phyloP scores from a whole-genome alignment of 2,113 vertebrate species.

The Cepphus grylle region DNA sequence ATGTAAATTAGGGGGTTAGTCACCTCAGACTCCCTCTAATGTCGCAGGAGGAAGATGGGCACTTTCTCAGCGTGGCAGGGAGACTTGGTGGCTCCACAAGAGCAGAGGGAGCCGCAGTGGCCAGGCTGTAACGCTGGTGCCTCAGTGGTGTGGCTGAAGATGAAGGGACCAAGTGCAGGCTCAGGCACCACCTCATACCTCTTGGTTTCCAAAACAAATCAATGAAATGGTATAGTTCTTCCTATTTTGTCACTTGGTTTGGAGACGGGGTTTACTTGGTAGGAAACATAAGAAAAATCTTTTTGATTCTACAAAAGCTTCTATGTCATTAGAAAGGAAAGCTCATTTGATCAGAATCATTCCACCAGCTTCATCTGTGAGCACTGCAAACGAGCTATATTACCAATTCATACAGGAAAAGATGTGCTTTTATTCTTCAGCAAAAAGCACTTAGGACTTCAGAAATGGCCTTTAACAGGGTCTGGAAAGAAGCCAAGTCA shows the following conservation, averaged over 20 bases:
- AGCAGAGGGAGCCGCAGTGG: neutral
- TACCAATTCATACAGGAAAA: neutral
- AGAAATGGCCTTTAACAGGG: neutral
- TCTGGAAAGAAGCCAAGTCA: neutral
- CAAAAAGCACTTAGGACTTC: neutral
- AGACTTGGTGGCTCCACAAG: neutral
- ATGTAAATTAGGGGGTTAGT: constrained; percentile 44
- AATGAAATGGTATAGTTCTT: neutral
- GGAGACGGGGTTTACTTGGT: neutral
- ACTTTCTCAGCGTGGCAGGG: constrained; percentile 7
- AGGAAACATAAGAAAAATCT: neutral
- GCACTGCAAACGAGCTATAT: neutral
- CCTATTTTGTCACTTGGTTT: neutral
- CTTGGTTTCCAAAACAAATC: neutral
- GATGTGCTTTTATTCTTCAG: neutral
- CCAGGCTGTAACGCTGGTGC: neutral
- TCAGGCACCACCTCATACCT: neutral
- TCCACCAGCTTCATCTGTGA: neutral
- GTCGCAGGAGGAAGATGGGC: neutral
- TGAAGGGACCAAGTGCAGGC: neutral
- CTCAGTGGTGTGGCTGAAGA: accelerated
- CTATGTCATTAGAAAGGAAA: neutral
- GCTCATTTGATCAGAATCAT: neutral
- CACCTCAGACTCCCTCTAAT: constrained; percentile 25
- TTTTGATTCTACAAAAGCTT: neutral